Base-by-base conservation (phyloP, 2,797 vertebrate species). In the Myotis vivesi region DNA sequence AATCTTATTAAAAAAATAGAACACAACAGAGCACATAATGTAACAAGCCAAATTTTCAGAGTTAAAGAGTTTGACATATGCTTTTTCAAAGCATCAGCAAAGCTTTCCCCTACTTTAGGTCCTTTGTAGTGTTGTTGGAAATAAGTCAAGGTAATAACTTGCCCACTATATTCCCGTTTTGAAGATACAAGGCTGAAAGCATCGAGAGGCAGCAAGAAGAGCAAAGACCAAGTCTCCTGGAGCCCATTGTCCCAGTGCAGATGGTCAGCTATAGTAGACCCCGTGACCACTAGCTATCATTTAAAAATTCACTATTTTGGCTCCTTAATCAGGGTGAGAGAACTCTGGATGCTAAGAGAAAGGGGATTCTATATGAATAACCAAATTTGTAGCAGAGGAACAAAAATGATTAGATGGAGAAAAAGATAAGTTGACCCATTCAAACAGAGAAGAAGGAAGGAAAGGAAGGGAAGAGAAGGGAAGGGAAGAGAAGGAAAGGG, bases 11-110 rank as follows among this genome's bases (percentile, higher is more conserved):
- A 23, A 69, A 82, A 80, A 82, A 71, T 51, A 92, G 16, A 62
- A 72, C 55, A 68, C n/a, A 19, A 51, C 62, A 44, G 41, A 71
- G 12, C 77, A 72, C 2, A 66, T 94, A 71, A 88, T 59, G 1
- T 71, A 69, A 57, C 7, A 91, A 85, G 22, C 44, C 84, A 49
- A 84, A 75, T 92, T 95, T 36, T 55, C 30, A 82, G 57, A 81
- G 23, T 91, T 69, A 41, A 53, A 72, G 28, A 44, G 38, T 95
- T 87, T 19, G 15, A 4, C 75, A 57, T 53, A n/a, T 57, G 8
- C 30, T 84, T 93, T 91, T 59, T 68, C 33, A 86, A 66, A 59
- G 57, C 10, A 30, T 84, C 57, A 94, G 62, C 44, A 91, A 88
- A 93, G 23, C 17, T 69, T 87, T 69, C 23, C 13, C 16, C 30